A percentile compares a stretch with the other conserved stretches of the same genome.
phyloP scores from a whole-genome alignment of 2,113 vertebrate species.

The Sebastes schlegelii region DNA sequence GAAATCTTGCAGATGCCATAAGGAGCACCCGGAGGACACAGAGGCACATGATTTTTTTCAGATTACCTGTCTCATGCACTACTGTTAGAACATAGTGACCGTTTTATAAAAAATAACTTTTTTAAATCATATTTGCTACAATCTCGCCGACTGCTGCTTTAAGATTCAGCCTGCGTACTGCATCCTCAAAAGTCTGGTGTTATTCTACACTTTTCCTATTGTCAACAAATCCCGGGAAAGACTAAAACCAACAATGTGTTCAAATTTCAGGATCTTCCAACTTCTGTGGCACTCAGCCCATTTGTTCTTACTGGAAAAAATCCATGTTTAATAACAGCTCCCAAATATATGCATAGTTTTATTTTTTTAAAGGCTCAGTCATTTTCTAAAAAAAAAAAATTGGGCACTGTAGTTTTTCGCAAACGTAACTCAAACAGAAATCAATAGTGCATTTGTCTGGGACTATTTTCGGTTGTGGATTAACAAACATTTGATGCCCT shows the following conservation, averaged over 20 bases:
- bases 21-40: too few relatives aligned
- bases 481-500: conserved; percentile 1
- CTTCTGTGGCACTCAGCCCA: not conserved
- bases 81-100: too few relatives aligned
- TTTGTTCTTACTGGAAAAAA: not conserved
- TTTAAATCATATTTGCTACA: too few relatives aligned
- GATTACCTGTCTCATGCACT: too few relatives aligned
- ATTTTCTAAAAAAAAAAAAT: not conserved
- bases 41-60: too few relatives aligned
- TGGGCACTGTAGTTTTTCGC: not conserved
- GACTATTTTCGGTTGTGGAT: conserved; percentile 6
- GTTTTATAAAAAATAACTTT: too few relatives aligned
- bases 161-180: not conserved
- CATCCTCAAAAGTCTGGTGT: not conserved
- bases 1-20: too few relatives aligned
- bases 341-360: not conserved
- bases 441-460: not conserved
- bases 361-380: not conserved
- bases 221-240: not conserved
- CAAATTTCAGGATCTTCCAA: not conserved
- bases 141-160: too few relatives aligned
- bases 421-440: not conserved
- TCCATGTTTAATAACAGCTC: not conserved
- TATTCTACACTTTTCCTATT: not conserved
- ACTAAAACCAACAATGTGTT: not conserved